These are phyloP conservation scores for Schizothorax lantsangensis DNA, from an alignment of 2,797 vertebrate genomes.

Conservation along the genomic window DNA sequence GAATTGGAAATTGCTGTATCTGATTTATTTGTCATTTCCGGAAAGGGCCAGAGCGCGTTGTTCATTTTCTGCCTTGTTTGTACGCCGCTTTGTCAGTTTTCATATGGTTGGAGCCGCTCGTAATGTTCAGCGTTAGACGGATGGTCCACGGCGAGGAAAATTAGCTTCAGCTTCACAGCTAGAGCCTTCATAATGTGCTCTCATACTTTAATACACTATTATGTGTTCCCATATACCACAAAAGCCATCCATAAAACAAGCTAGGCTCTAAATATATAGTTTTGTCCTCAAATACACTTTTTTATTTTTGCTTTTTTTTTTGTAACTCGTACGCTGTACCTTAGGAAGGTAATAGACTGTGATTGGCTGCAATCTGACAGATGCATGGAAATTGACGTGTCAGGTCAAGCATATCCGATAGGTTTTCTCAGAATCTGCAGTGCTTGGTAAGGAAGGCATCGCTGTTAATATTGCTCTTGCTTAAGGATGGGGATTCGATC, in stretches of 20 bases:
- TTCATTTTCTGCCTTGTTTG: conserved; percentile 38
- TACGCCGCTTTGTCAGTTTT: conserved; percentile 39
- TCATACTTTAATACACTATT: conserved; percentile 36
- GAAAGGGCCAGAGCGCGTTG: conserved; percentile 24
- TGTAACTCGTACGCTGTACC: background rate
- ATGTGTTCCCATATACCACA: conserved; percentile 19
- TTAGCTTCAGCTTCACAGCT: conserved; percentile 46
- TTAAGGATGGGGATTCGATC: background rate
- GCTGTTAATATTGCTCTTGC: background rate
- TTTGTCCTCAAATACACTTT: background rate
- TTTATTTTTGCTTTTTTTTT: background rate
- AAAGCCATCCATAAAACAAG: conserved; percentile 48
- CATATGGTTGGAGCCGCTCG: conserved; percentile 23
- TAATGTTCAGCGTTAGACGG: conserved; percentile 51
- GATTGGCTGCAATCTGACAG: conserved; percentile 9
- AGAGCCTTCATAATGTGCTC: conserved; percentile 19
- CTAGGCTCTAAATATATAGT: conserved; percentile 22
- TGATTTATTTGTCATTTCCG: conserved; percentile 38
- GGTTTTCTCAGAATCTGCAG: background rate
- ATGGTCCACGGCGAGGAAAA: conserved; percentile 29
- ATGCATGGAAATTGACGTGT: background rate
- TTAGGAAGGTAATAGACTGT: conserved; percentile 4
- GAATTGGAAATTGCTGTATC: conserved; percentile 20
- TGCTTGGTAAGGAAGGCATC: background rate
- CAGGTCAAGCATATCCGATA: conserved; percentile 23